Base-by-base conservation (phyloP, 2,888 invertebrate species). In the Sarcophaga caerulescens region DNA sequence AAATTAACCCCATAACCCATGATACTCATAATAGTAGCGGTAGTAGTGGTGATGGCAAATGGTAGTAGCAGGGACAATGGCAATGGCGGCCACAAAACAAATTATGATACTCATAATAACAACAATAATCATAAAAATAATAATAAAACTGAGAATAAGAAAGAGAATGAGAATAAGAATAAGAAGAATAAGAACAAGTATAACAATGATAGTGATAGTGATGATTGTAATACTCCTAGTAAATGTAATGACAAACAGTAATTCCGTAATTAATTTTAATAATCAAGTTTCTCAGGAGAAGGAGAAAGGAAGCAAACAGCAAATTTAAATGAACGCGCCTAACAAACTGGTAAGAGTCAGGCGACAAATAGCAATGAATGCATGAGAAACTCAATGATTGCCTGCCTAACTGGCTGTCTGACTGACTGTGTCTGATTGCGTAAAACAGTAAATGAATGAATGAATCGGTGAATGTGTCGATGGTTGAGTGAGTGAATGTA, bases 201-300 rank as follows among this genome's bases (percentile, higher is more conserved):
- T 35, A 57, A 65, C 5, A 77, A 60, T 19, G 44, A 60, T 19
- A 44, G 57, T n/a, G 25, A n/a, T 70, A 17, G 23, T 70, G 17
- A 52, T 52, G 52, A 74, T 35, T 35, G 35, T 44, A 19, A 59
- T 35, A 57, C 60, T 45, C 44, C 21, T 62, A n/a, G 11, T 63
- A 47, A 25, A 47, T 47, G 63, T 65, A 71, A n/a, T 65, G 44
- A 57, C 65, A 79, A 52, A 45, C 63, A 65, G 79, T 57, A 65
- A 71, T 79, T 71, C 17, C 63, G 44, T 65, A 71, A 71, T 79
- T 79, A 71, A 71, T 79, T 79, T 79, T 63, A 44, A 79, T 71
- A 57, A 63, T 71, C 65, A 63, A 44, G 4, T 52, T 17, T 52
- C 14, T 12, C 3, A 69, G 68, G 5, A 23, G 23, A 21, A 60